Conservation (phyloP, 2,113 vertebrate genomes). For the Cottus gobio region DNA sequence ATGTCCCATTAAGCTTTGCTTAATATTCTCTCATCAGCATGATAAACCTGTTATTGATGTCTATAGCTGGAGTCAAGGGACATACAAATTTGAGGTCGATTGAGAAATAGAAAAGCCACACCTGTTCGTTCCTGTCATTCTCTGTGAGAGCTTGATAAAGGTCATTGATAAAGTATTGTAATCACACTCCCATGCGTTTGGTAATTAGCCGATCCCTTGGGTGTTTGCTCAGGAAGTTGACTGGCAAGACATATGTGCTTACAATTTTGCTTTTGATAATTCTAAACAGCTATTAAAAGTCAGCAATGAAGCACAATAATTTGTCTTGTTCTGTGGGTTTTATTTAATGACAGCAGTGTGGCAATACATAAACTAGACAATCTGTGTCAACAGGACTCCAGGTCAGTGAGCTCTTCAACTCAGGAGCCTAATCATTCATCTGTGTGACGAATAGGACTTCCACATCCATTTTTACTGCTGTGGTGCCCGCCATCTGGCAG, state of each 20-base stretch:
- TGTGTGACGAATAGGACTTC: constrained; percentile 67
- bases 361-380: constrained; percentile 46
- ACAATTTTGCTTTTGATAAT: not conserved
- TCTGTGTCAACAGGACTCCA: constrained; percentile 45
- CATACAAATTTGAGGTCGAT: constrained; percentile 58
- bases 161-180: constrained; percentile 48
- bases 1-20: constrained; percentile 70
- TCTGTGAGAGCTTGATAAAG: constrained; percentile 48
- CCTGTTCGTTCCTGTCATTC: constrained; percentile 50
- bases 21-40: constrained; percentile 73
- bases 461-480: constrained; percentile 64
- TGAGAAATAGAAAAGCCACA: constrained; percentile 56
- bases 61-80: constrained; percentile 56
- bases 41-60: constrained; percentile 74
- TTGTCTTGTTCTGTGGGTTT: constrained; percentile 32
- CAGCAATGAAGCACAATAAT: not conserved
- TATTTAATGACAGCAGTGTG: constrained; percentile 43
- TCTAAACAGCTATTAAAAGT: constrained; percentile 31
- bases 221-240: not conserved
- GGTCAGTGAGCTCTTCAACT: constrained; percentile 53
- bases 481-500: constrained; percentile 71
- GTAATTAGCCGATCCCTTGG: constrained; percentile 42
- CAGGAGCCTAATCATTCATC: constrained; percentile 63
- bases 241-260: constrained; percentile 1
- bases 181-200: constrained; percentile 31